Conservation (phyloP, 2,113 vertebrate genomes). For the Microcebus murinus region DNA sequence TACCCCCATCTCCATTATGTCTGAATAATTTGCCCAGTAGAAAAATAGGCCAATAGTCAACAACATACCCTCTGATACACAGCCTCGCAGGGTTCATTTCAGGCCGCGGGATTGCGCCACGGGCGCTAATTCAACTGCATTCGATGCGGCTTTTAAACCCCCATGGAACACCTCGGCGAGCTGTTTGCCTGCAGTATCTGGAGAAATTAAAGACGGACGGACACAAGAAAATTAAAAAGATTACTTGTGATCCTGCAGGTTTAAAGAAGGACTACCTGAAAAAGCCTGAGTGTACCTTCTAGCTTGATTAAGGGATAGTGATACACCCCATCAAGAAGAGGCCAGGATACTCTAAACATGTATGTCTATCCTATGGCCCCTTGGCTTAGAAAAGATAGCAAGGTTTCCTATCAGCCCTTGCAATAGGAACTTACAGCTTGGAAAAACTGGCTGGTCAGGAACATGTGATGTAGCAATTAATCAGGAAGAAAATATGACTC, state of each 20-base stretch:
- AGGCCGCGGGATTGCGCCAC: conserved; percentile 85
- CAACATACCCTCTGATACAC: conserved; percentile 85
- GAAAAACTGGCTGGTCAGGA: conserved; percentile 25
- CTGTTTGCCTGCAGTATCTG: conserved; percentile 87
- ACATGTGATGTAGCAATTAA: neutral
- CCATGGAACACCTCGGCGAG: conserved; percentile 83
- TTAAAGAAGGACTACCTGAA: conserved; percentile 82
- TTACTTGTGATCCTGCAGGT: conserved; percentile 84
- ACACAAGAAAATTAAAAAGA: conserved; percentile 88
- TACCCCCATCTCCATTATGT: conserved; percentile 68
- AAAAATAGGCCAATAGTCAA: conserved; percentile 84
- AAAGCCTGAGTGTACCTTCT: conserved; percentile 75
- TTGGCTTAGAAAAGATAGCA: neutral
- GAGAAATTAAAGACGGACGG: conserved; percentile 87
- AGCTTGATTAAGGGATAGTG: conserved; percentile 74
- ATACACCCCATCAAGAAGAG: conserved; percentile 59
- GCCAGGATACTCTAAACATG: conserved; percentile 23
- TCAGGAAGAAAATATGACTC: conserved; percentile 36
- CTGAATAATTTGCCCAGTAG: conserved; percentile 72
- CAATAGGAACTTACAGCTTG: neutral
- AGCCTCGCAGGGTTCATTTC: conserved; percentile 87
- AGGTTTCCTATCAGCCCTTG: conserved; percentile 18
- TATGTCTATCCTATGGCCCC: neutral
- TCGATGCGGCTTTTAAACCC: conserved; percentile 85
- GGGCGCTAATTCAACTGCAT: conserved; percentile 86